Conservation (phyloP, 2,113 vertebrate genomes). For the Melospiza georgiana region DNA sequence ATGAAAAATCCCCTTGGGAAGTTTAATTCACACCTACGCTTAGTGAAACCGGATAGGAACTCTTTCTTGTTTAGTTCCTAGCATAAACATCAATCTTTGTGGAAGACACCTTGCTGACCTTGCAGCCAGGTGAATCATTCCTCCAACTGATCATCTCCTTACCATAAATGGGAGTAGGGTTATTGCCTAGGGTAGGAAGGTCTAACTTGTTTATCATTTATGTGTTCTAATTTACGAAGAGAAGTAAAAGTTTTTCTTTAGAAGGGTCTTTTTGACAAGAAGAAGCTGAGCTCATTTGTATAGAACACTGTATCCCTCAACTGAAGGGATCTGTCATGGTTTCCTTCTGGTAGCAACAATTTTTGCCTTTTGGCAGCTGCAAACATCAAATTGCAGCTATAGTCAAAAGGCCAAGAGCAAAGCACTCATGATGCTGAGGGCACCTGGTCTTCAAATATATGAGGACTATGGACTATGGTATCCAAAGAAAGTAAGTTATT, state of each 20-base stretch:
- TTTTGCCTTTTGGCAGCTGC: neutral
- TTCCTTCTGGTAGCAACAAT: neutral
- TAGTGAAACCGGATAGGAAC: neutral
- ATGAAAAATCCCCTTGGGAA: neutral
- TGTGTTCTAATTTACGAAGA: neutral
- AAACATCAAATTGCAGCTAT: neutral
- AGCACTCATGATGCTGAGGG: neutral
- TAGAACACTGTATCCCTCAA: neutral
- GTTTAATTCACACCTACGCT: neutral
- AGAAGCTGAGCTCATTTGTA: neutral
- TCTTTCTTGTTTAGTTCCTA: constrained; percentile 8
- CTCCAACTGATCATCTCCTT: neutral
- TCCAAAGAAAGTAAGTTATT: neutral
- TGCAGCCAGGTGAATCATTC: constrained; percentile 19
- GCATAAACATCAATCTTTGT: neutral
- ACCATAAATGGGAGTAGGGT: neutral
- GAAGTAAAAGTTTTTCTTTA: neutral
- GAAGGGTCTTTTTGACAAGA: neutral
- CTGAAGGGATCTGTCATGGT: neutral
- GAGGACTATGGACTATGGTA: neutral
- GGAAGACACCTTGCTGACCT: neutral
- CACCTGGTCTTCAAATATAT: neutral
- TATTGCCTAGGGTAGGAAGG: neutral
- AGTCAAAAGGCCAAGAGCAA: neutral
- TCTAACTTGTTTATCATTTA: neutral